Evolutionary conservation across 2,888 invertebrate genomes (phyloP).

Genomic region (Lasioglossum oenotherae): DNA sequence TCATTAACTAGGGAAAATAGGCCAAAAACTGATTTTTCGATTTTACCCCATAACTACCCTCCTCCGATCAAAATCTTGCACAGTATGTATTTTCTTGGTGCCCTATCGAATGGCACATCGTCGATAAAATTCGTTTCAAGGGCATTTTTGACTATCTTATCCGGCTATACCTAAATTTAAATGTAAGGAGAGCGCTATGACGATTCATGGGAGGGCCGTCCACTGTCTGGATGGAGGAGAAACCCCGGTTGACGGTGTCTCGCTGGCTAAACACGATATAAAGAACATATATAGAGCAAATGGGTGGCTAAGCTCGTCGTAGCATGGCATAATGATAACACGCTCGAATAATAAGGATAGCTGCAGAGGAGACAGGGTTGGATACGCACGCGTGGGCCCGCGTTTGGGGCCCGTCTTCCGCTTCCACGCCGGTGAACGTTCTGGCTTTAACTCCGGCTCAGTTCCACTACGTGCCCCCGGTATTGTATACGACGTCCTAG

Average conservation of each 20-base stretch:
- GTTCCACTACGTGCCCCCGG: conserved; percentile 70
- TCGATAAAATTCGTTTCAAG: too few relatives aligned
- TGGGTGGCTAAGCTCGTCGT: conserved; percentile 74
- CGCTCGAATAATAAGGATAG: conserved; percentile 83
- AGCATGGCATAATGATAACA: conserved; percentile 82
- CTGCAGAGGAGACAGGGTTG: conserved; percentile 83
- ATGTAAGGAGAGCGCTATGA: not conserved
- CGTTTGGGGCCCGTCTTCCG: conserved; percentile 82
- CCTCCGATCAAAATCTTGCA: too few relatives aligned
- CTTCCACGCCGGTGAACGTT: conserved; percentile 74
- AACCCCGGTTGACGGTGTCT: conserved; percentile 13
- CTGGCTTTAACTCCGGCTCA: conserved; percentile 68
- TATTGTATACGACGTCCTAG: conserved; percentile 63
- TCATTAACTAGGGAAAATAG: too few relatives aligned
- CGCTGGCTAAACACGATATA: conserved; percentile 45
- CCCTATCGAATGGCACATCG: too few relatives aligned
- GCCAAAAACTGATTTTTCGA: too few relatives aligned
- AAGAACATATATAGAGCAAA: conserved; percentile 60
- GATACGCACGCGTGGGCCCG: conserved; percentile 84
- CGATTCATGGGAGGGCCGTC: not conserved
- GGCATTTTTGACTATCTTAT: too few relatives aligned
- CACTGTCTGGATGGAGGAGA: not conserved
- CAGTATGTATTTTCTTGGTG: too few relatives aligned
- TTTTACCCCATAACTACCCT: too few relatives aligned
- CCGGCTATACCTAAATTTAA: too few relatives aligned